Percentiles rank a stretch among this genome's conserved stretches.
phyloP scores from a whole-genome alignment of 1,140 invertebrate species.

The Drosophila bifasciata region DNA sequence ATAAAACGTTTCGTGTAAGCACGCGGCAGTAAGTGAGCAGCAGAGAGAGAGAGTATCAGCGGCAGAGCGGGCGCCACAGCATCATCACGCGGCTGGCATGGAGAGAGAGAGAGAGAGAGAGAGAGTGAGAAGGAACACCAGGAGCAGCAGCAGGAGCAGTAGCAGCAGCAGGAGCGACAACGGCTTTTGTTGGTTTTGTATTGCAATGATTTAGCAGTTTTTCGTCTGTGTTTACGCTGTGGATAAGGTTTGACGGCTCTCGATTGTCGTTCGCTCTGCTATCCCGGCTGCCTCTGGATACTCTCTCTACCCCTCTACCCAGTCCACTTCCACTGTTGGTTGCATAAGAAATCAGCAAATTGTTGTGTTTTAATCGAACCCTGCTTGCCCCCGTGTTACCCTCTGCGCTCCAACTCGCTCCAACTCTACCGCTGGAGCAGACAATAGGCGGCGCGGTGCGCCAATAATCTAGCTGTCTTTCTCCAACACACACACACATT shows the following conservation, averaged over 20 bases:
- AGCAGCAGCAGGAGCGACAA: conserved; percentile 28
- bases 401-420: not conserved
- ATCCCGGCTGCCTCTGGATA: conserved; percentile 1
- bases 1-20: too few species aligned
- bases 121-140: too few species aligned
- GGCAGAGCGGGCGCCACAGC: too few species aligned
- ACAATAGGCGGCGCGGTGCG: conserved; percentile 44
- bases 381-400: not conserved
- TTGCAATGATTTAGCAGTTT: conserved; percentile 83
- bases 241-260: conserved; percentile 67
- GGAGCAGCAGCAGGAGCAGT: too few species aligned
- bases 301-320: not conserved
- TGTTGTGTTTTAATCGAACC: conserved; percentile 79
- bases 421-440: conserved; percentile 9
- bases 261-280: conserved; percentile 50
- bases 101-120: too few species aligned
- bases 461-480: conserved; percentile 30
- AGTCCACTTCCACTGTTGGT: conserved; percentile 19
- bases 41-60: too few species aligned
- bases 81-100: too few species aligned
- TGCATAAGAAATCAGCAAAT: conserved; percentile 81
- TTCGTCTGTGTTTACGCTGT: conserved; percentile 82
- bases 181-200: conserved; percentile 80
- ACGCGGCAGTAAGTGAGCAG: too few species aligned
- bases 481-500: conserved; percentile 9